Base-by-base conservation (phyloP, 2,888 invertebrate genomes). In the Protonemura montana region DNA sequence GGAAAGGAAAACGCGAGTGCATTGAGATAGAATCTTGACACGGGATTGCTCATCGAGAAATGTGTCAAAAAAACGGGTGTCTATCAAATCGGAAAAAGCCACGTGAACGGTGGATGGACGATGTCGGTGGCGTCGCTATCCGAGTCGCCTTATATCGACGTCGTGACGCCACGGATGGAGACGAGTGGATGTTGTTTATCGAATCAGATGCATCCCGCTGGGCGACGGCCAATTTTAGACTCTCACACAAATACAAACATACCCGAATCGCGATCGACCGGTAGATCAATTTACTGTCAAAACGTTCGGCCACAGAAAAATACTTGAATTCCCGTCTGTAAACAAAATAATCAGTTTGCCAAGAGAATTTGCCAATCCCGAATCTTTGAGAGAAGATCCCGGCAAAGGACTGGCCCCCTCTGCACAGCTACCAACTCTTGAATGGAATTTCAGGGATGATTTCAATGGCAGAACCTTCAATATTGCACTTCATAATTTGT, bases 171-270 rank as follows among this genome's bases (percentile, higher is more conserved):
- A 21, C 59, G 59, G 59, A 21, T 21, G 16, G 59, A 10, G 13
- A 10, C 59, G 59, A 59, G 6, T 3, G 6, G 59, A 59, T 59
- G 59, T 59, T 59, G 59, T 59, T 59, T 3, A 59, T 59, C 59
- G 16, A 59, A 59, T 59, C 59, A 59, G 59, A 59, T 59, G 59
- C 59, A 59, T 59, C n/a, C n/a, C 59, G 59, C 59, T 59, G 59
- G 59, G 21, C 21, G 59, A 10, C 21, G 59, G 59, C 59, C 59
- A 59, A 59, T 59, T 59, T 59, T 21, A 10, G 59, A 1, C 59
- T 10, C 59, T 7, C 1, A 59, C 59, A 59, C 59, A 59, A 3
- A 59, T 21, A 59, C 13, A 59, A 10, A 59, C 13, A 59, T 21
- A 59, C 59, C 1, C 59, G 13, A 10, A 16, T 21, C 59, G 59